Percentiles rank a stretch among this genome's conserved stretches.
Conservation (phyloP, 2,888 invertebrate species). For the Selenia dentaria region DNA sequence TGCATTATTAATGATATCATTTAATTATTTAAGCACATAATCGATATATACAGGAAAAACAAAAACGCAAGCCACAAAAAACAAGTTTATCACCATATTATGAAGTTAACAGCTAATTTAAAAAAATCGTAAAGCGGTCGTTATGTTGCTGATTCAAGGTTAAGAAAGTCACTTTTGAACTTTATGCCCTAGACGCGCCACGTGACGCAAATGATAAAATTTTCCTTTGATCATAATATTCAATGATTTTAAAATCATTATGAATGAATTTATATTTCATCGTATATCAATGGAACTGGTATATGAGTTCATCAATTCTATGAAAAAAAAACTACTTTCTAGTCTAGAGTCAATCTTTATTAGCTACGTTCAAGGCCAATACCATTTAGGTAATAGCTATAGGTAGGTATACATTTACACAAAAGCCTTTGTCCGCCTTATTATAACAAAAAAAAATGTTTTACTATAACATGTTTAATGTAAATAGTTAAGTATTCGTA, state of each 20-base stretch:
- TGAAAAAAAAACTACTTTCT: conserved; percentile 7
- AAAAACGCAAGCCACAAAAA: conserved; percentile 37
- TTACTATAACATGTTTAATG: too few relatives aligned
- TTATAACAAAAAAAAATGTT: too few relatives aligned
- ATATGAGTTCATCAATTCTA: conserved; percentile 14
- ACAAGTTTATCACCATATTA: conserved; percentile 44
- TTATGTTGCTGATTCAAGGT: conserved; percentile 48
- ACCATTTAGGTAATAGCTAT: too few relatives aligned
- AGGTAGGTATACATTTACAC: too few relatives aligned
- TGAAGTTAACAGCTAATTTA: conserved; percentile 40
- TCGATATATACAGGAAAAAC: conserved; percentile 32
- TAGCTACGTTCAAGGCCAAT: conserved; percentile 16
- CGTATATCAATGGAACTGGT: conserved; percentile 20
- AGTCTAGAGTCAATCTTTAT: conserved; percentile 7
- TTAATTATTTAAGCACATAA: conserved; percentile 44
- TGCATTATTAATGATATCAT: conserved; percentile 53
- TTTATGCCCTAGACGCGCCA: conserved; percentile 15
- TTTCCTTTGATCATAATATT: conserved; percentile 17
- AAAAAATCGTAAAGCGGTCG: conserved; percentile 21
- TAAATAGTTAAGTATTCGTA: too few relatives aligned
- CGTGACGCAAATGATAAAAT: conserved; percentile 17
- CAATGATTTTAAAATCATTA: conserved; percentile 19
- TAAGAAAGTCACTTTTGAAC: conserved; percentile 47
- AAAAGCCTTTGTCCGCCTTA: too few relatives aligned
- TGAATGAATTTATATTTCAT: conserved; percentile 20